Base-by-base conservation (phyloP, 1,140 invertebrate genomes). In the Eupristina koningsbergeri region DNA sequence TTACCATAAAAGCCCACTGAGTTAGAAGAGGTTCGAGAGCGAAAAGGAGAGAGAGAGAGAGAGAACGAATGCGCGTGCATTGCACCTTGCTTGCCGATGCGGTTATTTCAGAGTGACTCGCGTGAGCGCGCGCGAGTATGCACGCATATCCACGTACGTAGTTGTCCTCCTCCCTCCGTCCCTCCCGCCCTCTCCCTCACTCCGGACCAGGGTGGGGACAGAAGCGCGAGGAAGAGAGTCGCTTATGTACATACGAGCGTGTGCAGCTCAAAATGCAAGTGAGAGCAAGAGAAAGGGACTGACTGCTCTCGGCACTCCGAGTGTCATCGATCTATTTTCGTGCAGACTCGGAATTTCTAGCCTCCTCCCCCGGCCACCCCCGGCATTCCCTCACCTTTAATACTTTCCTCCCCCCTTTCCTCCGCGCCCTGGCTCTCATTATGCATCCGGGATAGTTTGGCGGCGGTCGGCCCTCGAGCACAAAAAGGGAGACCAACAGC, bases 311-410 rank as follows among this genome's bases (percentile, higher is more conserved):
- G 17, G n/a, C n/a, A n/a, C n/a, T n/a, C n/a, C 58, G 71, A 81
- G 78, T 81, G 78, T 81, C 78, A 80, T 81, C 84, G 84, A 85
- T 86, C 86, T 85, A 86, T 81, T 81, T 83, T 77, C 39, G 81
- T 47, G 71, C 53, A 47, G 50, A 64, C 73, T 61, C 36, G 81
- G 74, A 85, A 83, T 78, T 81, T 86, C 85, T 84, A 63, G 80
- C 67, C 41, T 19, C 36, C 67, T 84, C 29, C 13, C 47, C 13
- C 47, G 6, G 7, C 13, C 73, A 71, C 58, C 47, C 47, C 61
- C 47, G 15, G 34, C 19, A 34, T 0, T 19, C 53, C 53, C 3
- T 26, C 9, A 31, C 22, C 36, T 41, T 71, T 71, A n/a, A 36
- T 41, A n/a, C 41, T 36, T 41, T 41, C n/a, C 36, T 41, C 39